These are phyloP conservation scores for Seladonia tumulorum DNA, from an alignment of 2,888 invertebrate genomes.

Conservation along the genomic window DNA sequence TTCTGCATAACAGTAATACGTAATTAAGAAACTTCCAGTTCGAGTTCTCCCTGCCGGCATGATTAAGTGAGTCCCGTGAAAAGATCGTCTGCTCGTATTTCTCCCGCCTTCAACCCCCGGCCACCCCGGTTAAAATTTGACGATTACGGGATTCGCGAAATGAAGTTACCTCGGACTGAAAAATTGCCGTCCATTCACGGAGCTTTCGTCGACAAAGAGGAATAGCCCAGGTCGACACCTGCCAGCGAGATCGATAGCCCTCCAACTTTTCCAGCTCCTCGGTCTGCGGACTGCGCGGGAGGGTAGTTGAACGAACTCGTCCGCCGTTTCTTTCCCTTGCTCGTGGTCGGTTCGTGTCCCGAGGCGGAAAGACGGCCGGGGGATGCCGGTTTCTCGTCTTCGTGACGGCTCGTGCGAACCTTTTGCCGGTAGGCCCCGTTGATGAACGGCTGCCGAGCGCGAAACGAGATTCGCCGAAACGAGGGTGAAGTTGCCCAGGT, in stretches of 20 bases:
- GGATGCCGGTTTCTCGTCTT: neutral
- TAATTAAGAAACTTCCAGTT: slow-evolving; percentile 28
- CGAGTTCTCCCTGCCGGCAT: neutral
- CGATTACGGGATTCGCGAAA: neutral
- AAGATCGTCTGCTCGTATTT: neutral
- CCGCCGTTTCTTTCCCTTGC: neutral
- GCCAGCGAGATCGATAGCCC: slow-evolving; percentile 20
- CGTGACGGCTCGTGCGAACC: slow-evolving; percentile 18
- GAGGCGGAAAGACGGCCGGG: neutral
- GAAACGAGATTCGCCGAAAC: neutral
- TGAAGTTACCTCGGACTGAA: neutral
- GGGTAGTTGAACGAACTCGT: slow-evolving; percentile 8
- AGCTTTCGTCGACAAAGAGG: neutral
- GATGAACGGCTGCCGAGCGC: slow-evolving; percentile 6
- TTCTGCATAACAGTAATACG: slow-evolving; percentile 24
- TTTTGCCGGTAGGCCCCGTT: neutral
- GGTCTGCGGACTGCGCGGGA: slow-evolving; percentile 8
- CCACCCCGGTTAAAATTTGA: neutral
- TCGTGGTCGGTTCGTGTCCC: neutral
- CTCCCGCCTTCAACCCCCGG: neutral
- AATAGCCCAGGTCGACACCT: neutral
- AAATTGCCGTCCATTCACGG: neutral
- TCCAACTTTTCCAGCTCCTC: slow-evolving; percentile 17
- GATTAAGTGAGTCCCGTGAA: neutral
- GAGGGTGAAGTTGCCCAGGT: neutral